phyloP scores from a whole-genome alignment of 2,113 vertebrate genomes.

The Poecile atricapillus region DNA sequence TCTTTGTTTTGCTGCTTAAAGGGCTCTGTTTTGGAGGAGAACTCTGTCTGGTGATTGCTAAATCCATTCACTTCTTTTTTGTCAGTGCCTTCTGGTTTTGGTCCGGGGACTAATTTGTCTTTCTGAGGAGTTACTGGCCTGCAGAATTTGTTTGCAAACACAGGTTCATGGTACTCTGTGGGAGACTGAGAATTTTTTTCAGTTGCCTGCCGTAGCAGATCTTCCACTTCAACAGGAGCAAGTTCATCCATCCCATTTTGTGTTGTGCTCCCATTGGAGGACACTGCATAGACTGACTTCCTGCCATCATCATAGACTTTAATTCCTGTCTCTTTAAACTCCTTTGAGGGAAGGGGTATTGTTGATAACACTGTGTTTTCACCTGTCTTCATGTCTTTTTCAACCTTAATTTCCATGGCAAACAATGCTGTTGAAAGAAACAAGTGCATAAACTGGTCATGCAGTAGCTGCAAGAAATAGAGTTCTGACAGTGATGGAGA shows the following conservation, averaged over 20 bases:
- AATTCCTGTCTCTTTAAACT: conserved; percentile 78
- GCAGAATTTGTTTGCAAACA: conserved; percentile 84
- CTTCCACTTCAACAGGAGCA: conserved; percentile 84
- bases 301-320: conserved; percentile 92
- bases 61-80: conserved; percentile 57
- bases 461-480: background rate
- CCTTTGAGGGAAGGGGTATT: conserved; percentile 81
- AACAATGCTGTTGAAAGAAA: conserved; percentile 82
- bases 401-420: conserved; percentile 94
- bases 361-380: conserved; percentile 88
- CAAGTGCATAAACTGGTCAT: background rate
- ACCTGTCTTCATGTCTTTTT: conserved; percentile 89
- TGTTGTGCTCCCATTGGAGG: conserved; percentile 46
- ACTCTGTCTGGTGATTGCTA: background rate
- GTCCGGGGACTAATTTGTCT: conserved; percentile 54
- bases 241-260: conserved; percentile 75
- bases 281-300: conserved; percentile 86
- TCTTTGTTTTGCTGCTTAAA: conserved; percentile 25
- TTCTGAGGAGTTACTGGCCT: conserved; percentile 75
- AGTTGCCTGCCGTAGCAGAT: conserved; percentile 85
- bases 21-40: background rate
- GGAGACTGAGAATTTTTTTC: conserved; percentile 79
- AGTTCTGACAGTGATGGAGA: background rate
- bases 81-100: conserved; percentile 43
- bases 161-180: conserved; percentile 88